Evolutionary conservation across 2,888 invertebrate species (phyloP).

Genomic region (Merodon equestris): DNA sequence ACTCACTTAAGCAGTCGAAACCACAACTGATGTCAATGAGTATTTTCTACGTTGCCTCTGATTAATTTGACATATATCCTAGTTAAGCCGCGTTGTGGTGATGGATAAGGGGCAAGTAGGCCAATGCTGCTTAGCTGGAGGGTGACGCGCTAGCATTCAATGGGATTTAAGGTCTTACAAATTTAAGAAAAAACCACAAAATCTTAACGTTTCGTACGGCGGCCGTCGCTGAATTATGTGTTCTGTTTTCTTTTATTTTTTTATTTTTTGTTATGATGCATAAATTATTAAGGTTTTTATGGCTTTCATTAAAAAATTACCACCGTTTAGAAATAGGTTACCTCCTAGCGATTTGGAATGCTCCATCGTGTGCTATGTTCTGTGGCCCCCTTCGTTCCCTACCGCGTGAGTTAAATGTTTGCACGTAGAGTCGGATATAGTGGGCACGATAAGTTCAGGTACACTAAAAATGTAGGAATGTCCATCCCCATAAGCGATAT

Average conservation of each 20-base stretch:
- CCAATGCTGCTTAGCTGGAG: neutral
- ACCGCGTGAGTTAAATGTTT: too few relatives aligned
- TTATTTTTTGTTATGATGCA: constrained; percentile 34
- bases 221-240: constrained; percentile 10
- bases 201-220: constrained; percentile 25
- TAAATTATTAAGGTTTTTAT: constrained; percentile 59
- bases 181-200: constrained; percentile 42
- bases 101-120: constrained; percentile 44
- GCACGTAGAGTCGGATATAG: too few relatives aligned
- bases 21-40: constrained; percentile 44
- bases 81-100: constrained; percentile 9
- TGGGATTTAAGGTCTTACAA: constrained; percentile 2
- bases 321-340: constrained; percentile 61
- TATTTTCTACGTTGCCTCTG: constrained; percentile 15
- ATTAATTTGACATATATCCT: constrained; percentile 32
- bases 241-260: constrained; percentile 21
- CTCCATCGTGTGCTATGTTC: constrained; percentile 23
- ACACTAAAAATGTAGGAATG: too few relatives aligned
- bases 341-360: constrained; percentile 46
- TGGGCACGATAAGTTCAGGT: too few relatives aligned
- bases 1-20: constrained; percentile 27
- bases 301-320: constrained; percentile 58
- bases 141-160: constrained; percentile 1
- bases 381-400: neutral
- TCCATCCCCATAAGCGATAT: too few relatives aligned